A percentile compares a stretch with the other conserved stretches of the same genome.
Conservation (phyloP, 2,113 vertebrate species). For the Kobus ellipsiprymnus region DNA sequence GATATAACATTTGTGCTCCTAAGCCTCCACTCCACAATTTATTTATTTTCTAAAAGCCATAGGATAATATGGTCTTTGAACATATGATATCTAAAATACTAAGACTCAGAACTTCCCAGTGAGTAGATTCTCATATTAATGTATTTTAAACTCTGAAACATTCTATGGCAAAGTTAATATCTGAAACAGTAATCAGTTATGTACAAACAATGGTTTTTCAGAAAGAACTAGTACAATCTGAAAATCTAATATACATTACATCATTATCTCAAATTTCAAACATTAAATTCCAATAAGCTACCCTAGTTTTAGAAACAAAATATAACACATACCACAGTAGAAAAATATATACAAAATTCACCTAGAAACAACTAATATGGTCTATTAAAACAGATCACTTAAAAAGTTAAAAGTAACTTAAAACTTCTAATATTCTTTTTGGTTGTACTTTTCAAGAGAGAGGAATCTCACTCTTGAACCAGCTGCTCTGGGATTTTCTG, state of each 20-base stretch:
- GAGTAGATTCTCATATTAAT: not conserved
- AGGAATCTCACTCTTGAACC: not conserved
- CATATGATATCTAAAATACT: not conserved
- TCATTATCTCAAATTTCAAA: not conserved
- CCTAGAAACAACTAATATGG: not conserved
- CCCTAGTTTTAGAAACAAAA: not conserved
- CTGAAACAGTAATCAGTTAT: not conserved
- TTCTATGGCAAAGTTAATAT: not conserved
- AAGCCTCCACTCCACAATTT: not conserved
- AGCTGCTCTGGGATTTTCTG: not conserved
- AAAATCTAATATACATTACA: not conserved
- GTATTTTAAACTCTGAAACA: slow-evolving; percentile 5
- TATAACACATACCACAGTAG: not conserved
- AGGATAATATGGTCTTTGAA: not conserved
- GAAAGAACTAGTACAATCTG: not conserved
- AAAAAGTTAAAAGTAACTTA: not conserved
- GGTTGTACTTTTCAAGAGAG: not conserved
- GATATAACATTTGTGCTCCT: not conserved
- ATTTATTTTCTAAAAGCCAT: not conserved
- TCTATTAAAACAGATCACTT: not conserved
- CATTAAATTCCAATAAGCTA: slow-evolving; percentile 11
- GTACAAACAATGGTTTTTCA: slow-evolving; percentile 10
- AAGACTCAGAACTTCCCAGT: not conserved
- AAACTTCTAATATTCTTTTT: not conserved
- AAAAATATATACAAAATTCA: not conserved